A percentile compares a stretch with the other conserved stretches of the same genome.
Conservation (phyloP, 2,888 invertebrate genomes). For the Melanostoma scalare region DNA sequence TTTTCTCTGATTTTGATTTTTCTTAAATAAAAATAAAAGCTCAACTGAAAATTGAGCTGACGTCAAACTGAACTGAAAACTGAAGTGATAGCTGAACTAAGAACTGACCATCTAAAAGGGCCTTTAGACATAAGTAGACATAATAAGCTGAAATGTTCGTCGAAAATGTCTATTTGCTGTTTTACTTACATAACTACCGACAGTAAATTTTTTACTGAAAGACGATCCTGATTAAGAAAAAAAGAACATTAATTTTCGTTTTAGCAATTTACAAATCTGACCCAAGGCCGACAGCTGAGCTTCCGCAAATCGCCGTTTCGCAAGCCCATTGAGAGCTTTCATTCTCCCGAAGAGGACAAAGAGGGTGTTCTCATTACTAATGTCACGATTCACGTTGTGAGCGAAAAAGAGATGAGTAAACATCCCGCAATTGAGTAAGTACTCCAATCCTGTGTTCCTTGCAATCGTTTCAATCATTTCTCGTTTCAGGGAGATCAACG, state of each 20-base stretch:
- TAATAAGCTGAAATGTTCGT: no score
- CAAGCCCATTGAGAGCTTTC: constrained; percentile 65
- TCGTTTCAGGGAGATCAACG: constrained; percentile 85
- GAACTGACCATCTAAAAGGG: no score
- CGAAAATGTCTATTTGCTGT: no score
- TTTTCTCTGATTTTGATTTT: no score
- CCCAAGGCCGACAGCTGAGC: constrained; percentile 69
- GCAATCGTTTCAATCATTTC: neutral
- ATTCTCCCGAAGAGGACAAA: constrained; percentile 78
- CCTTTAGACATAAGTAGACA: no score
- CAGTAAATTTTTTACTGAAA: neutral
- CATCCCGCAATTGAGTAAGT: constrained; percentile 80
- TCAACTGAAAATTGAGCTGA: no score
- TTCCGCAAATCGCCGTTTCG: constrained; percentile 67
- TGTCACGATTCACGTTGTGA: constrained; percentile 92
- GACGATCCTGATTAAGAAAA: neutral
- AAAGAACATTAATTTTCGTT: neutral
- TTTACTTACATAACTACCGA: no score
- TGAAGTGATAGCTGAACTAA: no score
- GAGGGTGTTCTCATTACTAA: constrained; percentile 90
- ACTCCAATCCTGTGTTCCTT: neutral
- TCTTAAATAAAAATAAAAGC: no score
- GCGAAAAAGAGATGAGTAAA: constrained; percentile 87
- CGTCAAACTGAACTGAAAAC: no score
- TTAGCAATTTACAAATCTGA: constrained; percentile 79